Conservation (phyloP, 2,797 vertebrate genomes). For the Sebastes trivittatus region DNA sequence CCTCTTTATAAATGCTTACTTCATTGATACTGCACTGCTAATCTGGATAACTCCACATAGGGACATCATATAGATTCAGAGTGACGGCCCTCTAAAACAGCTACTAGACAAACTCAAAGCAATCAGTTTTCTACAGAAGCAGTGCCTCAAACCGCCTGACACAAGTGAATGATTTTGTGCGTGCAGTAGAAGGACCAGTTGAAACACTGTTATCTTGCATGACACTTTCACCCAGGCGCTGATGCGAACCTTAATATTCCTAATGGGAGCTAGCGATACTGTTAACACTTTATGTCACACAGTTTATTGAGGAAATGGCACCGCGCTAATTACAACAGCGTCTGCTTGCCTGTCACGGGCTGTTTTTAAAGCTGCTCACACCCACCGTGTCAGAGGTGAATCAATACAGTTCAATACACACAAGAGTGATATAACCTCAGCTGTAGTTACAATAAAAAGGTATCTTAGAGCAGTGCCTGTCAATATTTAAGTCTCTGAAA, state of each 20-base stretch:
- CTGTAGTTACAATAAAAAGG: conserved; percentile 27
- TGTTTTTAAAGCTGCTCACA: conserved; percentile 51
- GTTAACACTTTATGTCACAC: conserved; percentile 36
- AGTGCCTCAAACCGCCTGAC: not conserved
- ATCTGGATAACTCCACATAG: not conserved
- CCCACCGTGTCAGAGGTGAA: conserved; percentile 38
- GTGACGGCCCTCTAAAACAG: not conserved
- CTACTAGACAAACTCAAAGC: not conserved
- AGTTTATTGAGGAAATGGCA: conserved; percentile 49
- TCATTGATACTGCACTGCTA: not conserved
- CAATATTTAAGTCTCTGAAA: conserved; percentile 23
- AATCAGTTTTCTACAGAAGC: not conserved
- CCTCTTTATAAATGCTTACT: not conserved
- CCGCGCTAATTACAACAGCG: conserved; percentile 57
- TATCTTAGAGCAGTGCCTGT: conserved; percentile 4
- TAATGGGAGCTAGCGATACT: conserved; percentile 9
- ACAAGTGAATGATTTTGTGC: not conserved
- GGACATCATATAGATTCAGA: not conserved
- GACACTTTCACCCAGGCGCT: not conserved
- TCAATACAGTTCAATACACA: conserved; percentile 59
- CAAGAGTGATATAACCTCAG: conserved; percentile 22
- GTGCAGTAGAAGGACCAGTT: not conserved
- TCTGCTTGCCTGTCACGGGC: conserved; percentile 38
- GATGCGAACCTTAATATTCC: conserved; percentile 15
- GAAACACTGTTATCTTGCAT: not conserved